A percentile compares a stretch with the other conserved stretches of the same genome.
Conservation (phyloP, 2,888 invertebrate species). For the Arrhopalites spinosus region DNA sequence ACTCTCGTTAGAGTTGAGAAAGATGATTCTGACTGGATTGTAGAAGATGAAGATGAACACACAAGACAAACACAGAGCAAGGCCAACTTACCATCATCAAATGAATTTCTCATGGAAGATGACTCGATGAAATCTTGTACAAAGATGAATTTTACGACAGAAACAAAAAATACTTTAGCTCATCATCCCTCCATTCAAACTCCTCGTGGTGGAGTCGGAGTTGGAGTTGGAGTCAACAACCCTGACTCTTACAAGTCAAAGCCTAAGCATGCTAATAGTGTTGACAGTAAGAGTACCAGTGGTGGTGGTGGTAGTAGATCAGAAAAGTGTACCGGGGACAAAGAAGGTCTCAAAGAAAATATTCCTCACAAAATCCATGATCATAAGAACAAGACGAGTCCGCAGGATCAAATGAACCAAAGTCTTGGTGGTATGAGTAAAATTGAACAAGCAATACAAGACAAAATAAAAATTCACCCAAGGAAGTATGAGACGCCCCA, state of each 20-base stretch:
- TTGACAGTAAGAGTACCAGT: neutral
- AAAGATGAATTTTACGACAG: too few relatives aligned
- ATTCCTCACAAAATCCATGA: neutral
- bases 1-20: constrained; percentile 27
- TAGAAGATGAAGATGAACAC: constrained; percentile 17
- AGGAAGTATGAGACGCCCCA: constrained; percentile 26
- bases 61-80: too few relatives aligned
- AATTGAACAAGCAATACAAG: constrained; percentile 2
- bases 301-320: neutral
- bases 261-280: neutral
- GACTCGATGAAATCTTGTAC: neutral
- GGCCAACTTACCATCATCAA: neutral
- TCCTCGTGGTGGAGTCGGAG: neutral
- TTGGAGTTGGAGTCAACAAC: neutral
- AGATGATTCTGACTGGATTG: constrained; percentile 30
- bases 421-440: too few relatives aligned
- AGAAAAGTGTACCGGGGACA: neutral
- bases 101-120: neutral
- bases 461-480: constrained; percentile 24
- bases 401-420: neutral
- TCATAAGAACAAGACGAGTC: neutral
- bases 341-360: neutral
- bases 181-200: neutral
- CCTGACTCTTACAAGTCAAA: neutral
- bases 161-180: too few relatives aligned